Base-by-base conservation (phyloP, 2,888 invertebrate species). In the Drosophila seclusa region DNA sequence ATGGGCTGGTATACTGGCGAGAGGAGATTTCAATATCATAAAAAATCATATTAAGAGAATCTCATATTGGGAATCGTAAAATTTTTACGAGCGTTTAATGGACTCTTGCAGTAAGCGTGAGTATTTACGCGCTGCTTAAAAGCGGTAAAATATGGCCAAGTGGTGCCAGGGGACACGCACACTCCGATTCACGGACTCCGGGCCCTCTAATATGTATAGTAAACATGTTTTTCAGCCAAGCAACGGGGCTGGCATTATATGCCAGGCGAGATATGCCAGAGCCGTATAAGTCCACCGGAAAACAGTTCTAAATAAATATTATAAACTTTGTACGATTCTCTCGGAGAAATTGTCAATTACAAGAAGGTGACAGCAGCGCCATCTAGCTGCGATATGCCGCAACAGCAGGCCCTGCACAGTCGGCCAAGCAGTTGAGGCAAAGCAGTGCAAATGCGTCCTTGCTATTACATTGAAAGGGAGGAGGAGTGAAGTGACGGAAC, bases 41-140 rank as follows among this genome's bases (percentile, higher is more conserved):
- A 92, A 91, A 91, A 89, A 89, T 89, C 88, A 89, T 91, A 92
- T 92, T 92, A 91, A 92, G 91, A 91, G 91, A 91, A 90, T 91
- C 90, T 91, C 91, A 91, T 92, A 85, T 90, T 82, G 81, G 83
- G 89, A 89, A 90, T 92, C 93, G 91, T 92, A 92, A 92, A 87
- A 82, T 90, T 91, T 92, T 92, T 92, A 92, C 91, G 93, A 91
- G 80, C 85, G 91, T 92, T 92, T 92, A 93, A 92, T 92, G 92
- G 92, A 90, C 85, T 91, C 91, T 91, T 91, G 90, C 90, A 86
- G 86, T 90, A 88, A 86, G 83, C 89, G 86, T 82, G 87, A 87
- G 88, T 88, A 88, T 90, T 88, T 88, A 87, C 88, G 87, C 88
- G 86, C 81, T 84, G 90, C 84, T 86, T 89, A 87, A 88, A 84